Base-by-base conservation (phyloP, 2,888 invertebrate genomes). In the Mythimna impura region DNA sequence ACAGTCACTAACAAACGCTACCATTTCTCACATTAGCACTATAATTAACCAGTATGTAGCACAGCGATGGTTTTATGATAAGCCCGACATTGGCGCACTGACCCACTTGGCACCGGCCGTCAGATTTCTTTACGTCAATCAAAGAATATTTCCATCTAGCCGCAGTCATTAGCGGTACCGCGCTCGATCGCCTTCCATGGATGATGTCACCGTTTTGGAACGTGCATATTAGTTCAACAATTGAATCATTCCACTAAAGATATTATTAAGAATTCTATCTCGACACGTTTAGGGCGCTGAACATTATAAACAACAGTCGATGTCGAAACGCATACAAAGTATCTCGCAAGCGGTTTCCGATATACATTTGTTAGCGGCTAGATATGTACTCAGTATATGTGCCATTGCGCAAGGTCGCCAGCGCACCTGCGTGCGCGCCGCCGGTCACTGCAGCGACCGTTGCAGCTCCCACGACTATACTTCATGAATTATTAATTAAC, bases 341-440 rank as follows among this genome's bases (percentile, higher is more conserved):
- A 93, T 93, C 92, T 93, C 90, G 92, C 92, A 93, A 94, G 93
- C 91, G 89, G 91, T 93, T 93, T 94, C 93, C 91, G 93, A 93
- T 94, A 92, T 87, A 92, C 89, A 92, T 93, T 92, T 90, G 93
- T 93, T 90, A 88, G 91, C 87, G 81, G 88, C 91, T 90, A 92
- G 92, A 93, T 91, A 91, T 89, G 89, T 91, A 87, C 83, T 86
- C 84, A 81, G 88, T 88, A 86, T 88, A 91, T 91, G 91, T 94
- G 94, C 90, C 94, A 94, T 94, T 94, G 92, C 94, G 94, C 95
- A 95, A 95, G 95, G 95, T 95, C 93, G 93, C 88, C 89, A 86
- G 89, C 91, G 91, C 94, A 94, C 93, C 93, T 94, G 94, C 93
- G 90, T 82, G 78, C 87, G 30, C 87, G 30, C 25, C 87, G 80